Conservation (phyloP, 2,797 vertebrate species). For the Rousettus madagascariensis region DNA sequence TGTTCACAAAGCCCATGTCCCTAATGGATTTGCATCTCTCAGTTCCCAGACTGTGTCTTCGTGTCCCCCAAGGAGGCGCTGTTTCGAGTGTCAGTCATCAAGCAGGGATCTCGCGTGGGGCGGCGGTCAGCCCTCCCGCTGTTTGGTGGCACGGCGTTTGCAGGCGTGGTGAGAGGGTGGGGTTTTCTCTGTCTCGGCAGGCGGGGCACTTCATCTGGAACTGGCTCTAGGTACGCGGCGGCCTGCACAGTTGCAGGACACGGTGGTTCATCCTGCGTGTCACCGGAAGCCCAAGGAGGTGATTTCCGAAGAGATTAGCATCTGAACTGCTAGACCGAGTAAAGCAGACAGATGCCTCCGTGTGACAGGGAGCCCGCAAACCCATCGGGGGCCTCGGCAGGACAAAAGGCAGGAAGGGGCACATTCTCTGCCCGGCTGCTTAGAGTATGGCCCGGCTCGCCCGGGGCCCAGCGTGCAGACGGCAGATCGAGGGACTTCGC, state of each 20-base stretch:
- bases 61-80: not conserved
- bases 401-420: no score
- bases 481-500: not conserved
- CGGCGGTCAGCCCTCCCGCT: accelerated
- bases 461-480: not conserved
- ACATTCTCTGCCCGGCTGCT: no score
- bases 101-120: not conserved
- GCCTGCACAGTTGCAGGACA: not conserved
- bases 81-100: not conserved
- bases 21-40: not conserved
- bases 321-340: no score
- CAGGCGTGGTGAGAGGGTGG: not conserved
- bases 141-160: not conserved
- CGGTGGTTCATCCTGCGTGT: no score
- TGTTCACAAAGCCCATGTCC: not conserved
- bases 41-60: not conserved
- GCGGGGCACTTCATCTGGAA: accelerated
- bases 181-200: not conserved
- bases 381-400: no score
- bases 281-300: no score
- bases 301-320: no score
- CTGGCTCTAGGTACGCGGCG: not conserved
- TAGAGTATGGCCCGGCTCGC: not conserved
- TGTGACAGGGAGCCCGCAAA: no score
- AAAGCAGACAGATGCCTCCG: no score